These are phyloP conservation scores for Melinopterus prodromus DNA, from an alignment of 2,888 invertebrate species.

Conservation along the genomic window DNA sequence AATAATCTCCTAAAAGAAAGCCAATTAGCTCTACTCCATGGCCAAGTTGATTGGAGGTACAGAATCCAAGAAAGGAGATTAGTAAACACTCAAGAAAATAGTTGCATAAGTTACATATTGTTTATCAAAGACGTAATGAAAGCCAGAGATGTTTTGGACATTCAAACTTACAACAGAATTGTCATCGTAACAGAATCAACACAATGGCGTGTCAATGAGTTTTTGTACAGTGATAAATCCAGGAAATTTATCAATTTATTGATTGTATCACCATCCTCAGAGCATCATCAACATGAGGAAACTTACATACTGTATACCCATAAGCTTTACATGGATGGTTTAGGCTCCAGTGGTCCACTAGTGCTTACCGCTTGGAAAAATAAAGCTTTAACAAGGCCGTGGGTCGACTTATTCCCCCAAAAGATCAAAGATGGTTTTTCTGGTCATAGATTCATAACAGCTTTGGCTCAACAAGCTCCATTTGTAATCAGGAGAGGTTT, in stretches of 20 bases:
- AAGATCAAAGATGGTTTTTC: slow-evolving; percentile 76
- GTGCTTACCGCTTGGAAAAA: slow-evolving; percentile 78
- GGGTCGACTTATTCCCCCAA: slow-evolving; percentile 72
- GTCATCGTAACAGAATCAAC: slow-evolving; percentile 74
- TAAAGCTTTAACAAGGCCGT: slow-evolving; percentile 68
- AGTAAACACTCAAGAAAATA: slow-evolving; percentile 56
- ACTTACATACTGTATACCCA: slow-evolving; percentile 79
- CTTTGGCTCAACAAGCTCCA: slow-evolving; percentile 77
- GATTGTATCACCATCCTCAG: slow-evolving; percentile 69
- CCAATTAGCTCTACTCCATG: slow-evolving; percentile 69
- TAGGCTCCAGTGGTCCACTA: slow-evolving; percentile 73
- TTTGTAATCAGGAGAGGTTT: slow-evolving; percentile 68
- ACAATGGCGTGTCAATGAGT: slow-evolving; percentile 79
- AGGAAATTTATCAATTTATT: slow-evolving; percentile 75
- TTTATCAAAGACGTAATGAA: slow-evolving; percentile 72
- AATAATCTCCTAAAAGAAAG: slow-evolving; percentile 67
- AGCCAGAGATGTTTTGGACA: slow-evolving; percentile 67
- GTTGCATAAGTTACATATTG: slow-evolving; percentile 72
- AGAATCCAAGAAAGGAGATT: slow-evolving; percentile 61
- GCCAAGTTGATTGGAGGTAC: slow-evolving; percentile 65
- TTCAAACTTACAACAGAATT: slow-evolving; percentile 70
- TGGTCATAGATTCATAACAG: slow-evolving; percentile 76
- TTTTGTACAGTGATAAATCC: slow-evolving; percentile 68
- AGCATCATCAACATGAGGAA: slow-evolving; percentile 61
- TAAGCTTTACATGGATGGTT: slow-evolving; percentile 74